Percentiles rank a stretch among this genome's conserved stretches.
Conservation (phyloP, 2,113 vertebrate genomes). For the Steatornis caripensis region DNA sequence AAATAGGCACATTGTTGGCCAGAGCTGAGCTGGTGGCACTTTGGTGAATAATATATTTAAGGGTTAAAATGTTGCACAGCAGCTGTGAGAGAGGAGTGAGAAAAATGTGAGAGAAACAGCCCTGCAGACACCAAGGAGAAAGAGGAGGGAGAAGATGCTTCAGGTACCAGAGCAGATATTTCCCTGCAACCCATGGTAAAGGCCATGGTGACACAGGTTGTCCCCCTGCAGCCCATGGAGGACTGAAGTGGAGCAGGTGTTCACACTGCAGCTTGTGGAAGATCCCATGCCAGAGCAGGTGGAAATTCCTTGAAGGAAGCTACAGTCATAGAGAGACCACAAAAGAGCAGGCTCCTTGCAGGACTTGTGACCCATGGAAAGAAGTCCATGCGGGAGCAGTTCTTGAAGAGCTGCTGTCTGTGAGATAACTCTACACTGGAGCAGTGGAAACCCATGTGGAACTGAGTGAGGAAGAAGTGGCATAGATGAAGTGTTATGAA, state of each 20-base stretch:
- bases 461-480: not conserved
- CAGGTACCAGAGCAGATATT: no score
- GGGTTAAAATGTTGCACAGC: not conserved
- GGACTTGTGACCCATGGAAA: not conserved
- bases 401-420: not conserved
- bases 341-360: not conserved
- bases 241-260: fast-evolving
- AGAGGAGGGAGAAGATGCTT: no score
- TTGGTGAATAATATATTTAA: not conserved
- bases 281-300: not conserved
- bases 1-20: not conserved
- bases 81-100: not conserved
- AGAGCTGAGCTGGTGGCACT: not conserved
- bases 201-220: no score
- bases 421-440: not conserved
- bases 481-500: not conserved
- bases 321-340: not conserved
- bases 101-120: no score
- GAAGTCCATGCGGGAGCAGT: fast-evolving
- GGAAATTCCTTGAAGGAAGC: not conserved
- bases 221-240: not conserved
- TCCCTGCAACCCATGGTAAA: no score
- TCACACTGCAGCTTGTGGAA: not conserved
- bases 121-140: no score
- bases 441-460: not conserved